These are phyloP conservation scores for Drosophila hydei DNA, from an alignment of 1,140 invertebrate species.

Conservation along the genomic window DNA sequence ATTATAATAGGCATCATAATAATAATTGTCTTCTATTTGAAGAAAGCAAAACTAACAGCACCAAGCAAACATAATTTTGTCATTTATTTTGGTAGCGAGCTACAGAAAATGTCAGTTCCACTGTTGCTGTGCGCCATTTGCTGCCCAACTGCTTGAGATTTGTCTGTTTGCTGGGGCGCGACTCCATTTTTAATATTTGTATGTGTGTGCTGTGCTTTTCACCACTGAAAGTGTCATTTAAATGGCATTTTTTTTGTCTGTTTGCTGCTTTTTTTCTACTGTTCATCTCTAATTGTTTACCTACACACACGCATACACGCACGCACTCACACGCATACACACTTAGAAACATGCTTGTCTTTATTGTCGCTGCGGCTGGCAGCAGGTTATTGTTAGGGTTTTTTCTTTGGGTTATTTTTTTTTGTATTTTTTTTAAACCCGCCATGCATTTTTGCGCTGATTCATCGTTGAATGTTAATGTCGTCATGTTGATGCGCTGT, in stretches of 20 bases:
- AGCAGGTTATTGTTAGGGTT: constrained; percentile 44
- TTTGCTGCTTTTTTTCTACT: constrained; percentile 44
- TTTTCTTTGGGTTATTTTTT: constrained; percentile 18
- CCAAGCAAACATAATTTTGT: constrained; percentile 55
- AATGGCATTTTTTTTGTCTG: constrained; percentile 58
- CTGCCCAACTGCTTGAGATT: constrained; percentile 29
- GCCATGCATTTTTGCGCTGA: constrained; percentile 56
- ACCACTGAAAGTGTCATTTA: constrained; percentile 72
- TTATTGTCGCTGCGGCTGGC: constrained; percentile 29
- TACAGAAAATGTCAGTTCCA: constrained; percentile 54
- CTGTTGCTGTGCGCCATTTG: constrained; percentile 23
- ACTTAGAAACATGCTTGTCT: constrained; percentile 17
- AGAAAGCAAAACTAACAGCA: constrained; percentile 43
- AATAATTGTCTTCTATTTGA: constrained; percentile 37
- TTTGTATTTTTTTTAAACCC: constrained; percentile 25
- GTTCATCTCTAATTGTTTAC: constrained; percentile 60
- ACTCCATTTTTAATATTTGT: constrained; percentile 43
- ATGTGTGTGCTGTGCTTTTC: constrained; percentile 52
- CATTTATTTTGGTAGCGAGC: constrained; percentile 44
- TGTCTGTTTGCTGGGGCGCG: constrained; percentile 37
- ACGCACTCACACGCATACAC: background rate
- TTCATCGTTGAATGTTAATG: constrained; percentile 55
- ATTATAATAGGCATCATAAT: constrained; percentile 24
- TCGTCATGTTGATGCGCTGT: constrained; percentile 52
- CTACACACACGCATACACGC: constrained; percentile 29